Evolutionary conservation across 2,797 vertebrate genomes (phyloP), one percentile per base, ranked within the genome.

Genomic region (Gorsachius magnificus): DNA sequence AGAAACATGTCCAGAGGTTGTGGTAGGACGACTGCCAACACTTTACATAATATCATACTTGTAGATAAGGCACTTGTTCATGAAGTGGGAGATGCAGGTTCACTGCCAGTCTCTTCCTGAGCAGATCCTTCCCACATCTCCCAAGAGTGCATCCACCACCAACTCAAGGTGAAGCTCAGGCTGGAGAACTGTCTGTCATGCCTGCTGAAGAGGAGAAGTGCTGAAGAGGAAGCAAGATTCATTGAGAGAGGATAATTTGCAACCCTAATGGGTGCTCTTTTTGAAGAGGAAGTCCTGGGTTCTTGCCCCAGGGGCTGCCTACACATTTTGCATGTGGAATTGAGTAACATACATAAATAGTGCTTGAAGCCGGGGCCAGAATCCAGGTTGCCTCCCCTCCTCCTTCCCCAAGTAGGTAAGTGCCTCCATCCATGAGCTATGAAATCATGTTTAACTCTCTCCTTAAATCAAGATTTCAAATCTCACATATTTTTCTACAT

Each of bases 311-410:
- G 92, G 88, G 57, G 35, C 80, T 95, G 92, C 95, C 94, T 96
- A 93, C 96, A 87, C 38, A 53, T 93, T 93, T 96, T 95, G 88
- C 92, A 96, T 96, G 82, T 94, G 72, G 82, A 90, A 95, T 93
- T 90, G 57, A 86, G 54, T 83, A 96, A 93, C 65, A 83, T 90
- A 89, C 41, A 81, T 84, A 96, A 94, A 83, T 4, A 93, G 51
- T 58, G 83, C 92, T 95, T 50, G 76, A 95, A 86, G 93, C 58
- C 90, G 72, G 35, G 75, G 65, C 85, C 50, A 94, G 88, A 93
- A 94, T 84, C 61, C 80, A 92, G 80, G 88, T 82, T 93, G 58
- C 33, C 80, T 93, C 69, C 48, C 57, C 71, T 77, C 26, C 53
- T 93, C n/a, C 60, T 94, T 90, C 28, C 29, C 50, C 38, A 10